Evolutionary conservation across 2,888 invertebrate genomes (phyloP), one percentile per base, ranked within the genome.

Genomic region (Hydrotaea cyrtoneurina): DNA sequence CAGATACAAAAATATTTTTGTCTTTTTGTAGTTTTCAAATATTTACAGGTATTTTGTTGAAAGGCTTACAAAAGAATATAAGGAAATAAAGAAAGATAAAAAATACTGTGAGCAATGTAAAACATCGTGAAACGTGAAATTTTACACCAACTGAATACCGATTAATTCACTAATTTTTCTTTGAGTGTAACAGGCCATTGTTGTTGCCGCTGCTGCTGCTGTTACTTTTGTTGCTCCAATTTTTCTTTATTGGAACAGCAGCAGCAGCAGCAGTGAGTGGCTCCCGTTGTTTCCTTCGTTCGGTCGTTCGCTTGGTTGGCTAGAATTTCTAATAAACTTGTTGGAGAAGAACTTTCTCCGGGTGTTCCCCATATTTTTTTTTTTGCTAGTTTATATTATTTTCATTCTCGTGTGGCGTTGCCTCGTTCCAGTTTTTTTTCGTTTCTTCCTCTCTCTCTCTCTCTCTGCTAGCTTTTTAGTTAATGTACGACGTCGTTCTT

Each of bases 281-380:
- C 2, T 3, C 0, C 57, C 13, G 21, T 19, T 23, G 50, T 31
- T 71, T 13, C n/a, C 21, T 15, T n/a, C 2, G 3, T 50, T 15
- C 50, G 2, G 13, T n/a, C 50, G 31, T 50, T 50, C 13, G 43
- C 43, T n/a, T n/a, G 50, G 50, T n/a, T 69, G 71, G 21, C n/a
- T 50, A 76, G 66, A 72, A 62, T 72, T 86, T 83, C 75, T 53
- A 57, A 78, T 57, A 83, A 83, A 82, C 79, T 86, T 83, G 21
- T n/a, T 31, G 1, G 73, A 75, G 78, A 66, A 36, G 69, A 80
- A 53, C 46, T 74, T 69, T 50, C 36, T 26, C 53, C 3, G 31
- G 57, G 26, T 79, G 21, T 57, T 46, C 8, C 43, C 21, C 46
- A 15, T 43, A 4, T 31, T 31, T 2, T 31, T 31, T 31, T 31